Evolutionary conservation across 2,888 invertebrate species (phyloP).

Genomic region (Ypsolopha scabrella): DNA sequence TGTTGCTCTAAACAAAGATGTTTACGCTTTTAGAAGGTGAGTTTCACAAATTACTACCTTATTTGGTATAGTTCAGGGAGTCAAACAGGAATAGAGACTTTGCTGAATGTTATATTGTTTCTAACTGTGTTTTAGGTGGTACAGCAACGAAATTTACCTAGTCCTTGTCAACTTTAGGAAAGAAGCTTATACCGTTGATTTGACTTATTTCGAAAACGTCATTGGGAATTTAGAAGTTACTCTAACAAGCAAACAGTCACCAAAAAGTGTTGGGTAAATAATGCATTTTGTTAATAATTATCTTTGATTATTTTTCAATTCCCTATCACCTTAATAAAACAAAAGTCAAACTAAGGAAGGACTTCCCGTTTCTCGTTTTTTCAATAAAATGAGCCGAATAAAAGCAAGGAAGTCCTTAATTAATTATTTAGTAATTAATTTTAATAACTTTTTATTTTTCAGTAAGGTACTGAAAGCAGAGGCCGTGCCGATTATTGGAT

Average conservation of each 20-base stretch:
- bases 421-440: too few species aligned
- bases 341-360: too few species aligned
- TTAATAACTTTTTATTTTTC: constrained; percentile 26
- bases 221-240: constrained; percentile 51
- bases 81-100: too few species aligned
- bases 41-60: constrained; percentile 3
- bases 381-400: too few species aligned
- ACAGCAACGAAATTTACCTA: constrained; percentile 36
- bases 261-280: constrained; percentile 61
- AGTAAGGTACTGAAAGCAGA: constrained; percentile 41
- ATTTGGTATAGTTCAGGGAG: too few species aligned
- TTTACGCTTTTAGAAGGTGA: constrained; percentile 70
- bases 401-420: too few species aligned
- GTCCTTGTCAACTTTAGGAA: constrained; percentile 71
- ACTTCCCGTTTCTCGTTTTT: too few species aligned
- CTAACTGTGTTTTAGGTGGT: constrained; percentile 20
- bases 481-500: constrained; percentile 32
- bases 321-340: not conserved
- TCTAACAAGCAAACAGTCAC: constrained; percentile 60
- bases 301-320: not conserved
- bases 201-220: constrained; percentile 62
- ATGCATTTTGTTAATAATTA: constrained; percentile 14
- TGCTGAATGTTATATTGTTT: too few species aligned
- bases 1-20: constrained; percentile 58
- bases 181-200: constrained; percentile 59